phyloP scores from a whole-genome alignment of 2,888 invertebrate species.

The Stenurella melanura region DNA sequence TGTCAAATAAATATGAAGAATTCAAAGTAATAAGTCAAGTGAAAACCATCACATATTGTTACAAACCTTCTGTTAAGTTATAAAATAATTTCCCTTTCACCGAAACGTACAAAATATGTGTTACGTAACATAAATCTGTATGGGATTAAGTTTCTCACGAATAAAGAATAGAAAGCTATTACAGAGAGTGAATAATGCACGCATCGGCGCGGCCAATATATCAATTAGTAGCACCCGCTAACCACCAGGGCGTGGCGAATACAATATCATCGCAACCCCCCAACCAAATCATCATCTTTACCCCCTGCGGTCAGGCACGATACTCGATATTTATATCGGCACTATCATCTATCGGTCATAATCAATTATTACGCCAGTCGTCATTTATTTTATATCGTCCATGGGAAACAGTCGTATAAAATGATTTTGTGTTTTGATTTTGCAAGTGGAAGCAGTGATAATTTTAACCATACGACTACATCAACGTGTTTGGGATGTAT shows the following conservation, averaged over 20 bases:
- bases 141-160: constrained; percentile 59
- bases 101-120: background rate
- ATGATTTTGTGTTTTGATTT: background rate
- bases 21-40: too few relatives aligned
- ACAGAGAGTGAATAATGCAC: constrained; percentile 55
- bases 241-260: constrained; percentile 70
- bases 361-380: constrained; percentile 51
- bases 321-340: constrained; percentile 60
- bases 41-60: too few relatives aligned
- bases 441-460: too few relatives aligned
- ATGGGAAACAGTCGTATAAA: constrained; percentile 20
- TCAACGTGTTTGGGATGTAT: too few relatives aligned
- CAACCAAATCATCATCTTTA: constrained; percentile 49
- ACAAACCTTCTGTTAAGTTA: too few relatives aligned
- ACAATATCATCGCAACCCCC: constrained; percentile 58
- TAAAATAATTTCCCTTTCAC: background rate
- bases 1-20: too few relatives aligned
- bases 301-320: constrained; percentile 56
- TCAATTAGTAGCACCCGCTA: constrained; percentile 72
- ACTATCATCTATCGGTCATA: constrained; percentile 56
- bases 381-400: constrained; percentile 24
- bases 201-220: constrained; percentile 68
- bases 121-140: constrained; percentile 49
- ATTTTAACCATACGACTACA: too few relatives aligned
- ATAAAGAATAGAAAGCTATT: constrained; percentile 54